Percentiles rank a stretch among this genome's conserved stretches.
phyloP scores from a whole-genome alignment of 2,113 vertebrate species.

The Diphyllodes magnificus region DNA sequence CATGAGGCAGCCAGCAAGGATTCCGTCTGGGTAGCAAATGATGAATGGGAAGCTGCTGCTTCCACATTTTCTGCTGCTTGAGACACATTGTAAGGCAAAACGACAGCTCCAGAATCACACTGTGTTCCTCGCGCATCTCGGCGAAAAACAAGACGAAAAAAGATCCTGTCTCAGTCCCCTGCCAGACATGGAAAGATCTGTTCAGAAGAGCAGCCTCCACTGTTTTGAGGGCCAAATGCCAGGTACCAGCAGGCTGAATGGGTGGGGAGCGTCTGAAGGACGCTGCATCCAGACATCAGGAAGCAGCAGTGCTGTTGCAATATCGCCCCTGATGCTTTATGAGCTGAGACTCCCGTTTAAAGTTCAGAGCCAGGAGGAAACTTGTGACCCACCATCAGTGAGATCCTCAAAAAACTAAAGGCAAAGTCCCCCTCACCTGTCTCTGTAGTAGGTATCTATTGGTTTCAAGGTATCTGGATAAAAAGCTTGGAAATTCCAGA shows the following conservation, averaged over 20 bases:
- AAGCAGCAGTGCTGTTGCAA: neutral
- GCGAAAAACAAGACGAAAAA: slow-evolving; percentile 17
- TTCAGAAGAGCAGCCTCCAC: neutral
- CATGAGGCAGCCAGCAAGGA: neutral
- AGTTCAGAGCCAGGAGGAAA: neutral
- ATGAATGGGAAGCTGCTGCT: slow-evolving; percentile 9
- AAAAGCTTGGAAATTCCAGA: neutral
- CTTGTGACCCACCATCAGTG: neutral
- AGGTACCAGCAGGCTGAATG: neutral
- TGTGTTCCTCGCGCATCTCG: rapidly evolving
- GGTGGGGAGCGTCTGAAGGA: neutral
- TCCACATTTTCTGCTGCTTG: neutral
- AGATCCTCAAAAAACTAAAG: neutral
- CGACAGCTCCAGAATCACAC: slow-evolving; percentile 1
- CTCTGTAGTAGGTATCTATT: rapidly evolving
- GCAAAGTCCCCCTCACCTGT: neutral
- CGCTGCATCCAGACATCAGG: neutral
- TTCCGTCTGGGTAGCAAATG: neutral
- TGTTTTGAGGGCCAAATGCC: neutral
- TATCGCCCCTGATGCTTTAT: neutral
- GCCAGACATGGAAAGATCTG: neutral
- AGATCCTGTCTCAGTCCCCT: neutral
- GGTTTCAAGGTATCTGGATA: neutral
- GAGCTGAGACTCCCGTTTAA: neutral
- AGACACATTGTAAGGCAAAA: neutral